A percentile compares a stretch with the other conserved stretches of the same genome.
Conservation (phyloP, 2,797 vertebrate species). For the Adrianichthys oophorus region DNA sequence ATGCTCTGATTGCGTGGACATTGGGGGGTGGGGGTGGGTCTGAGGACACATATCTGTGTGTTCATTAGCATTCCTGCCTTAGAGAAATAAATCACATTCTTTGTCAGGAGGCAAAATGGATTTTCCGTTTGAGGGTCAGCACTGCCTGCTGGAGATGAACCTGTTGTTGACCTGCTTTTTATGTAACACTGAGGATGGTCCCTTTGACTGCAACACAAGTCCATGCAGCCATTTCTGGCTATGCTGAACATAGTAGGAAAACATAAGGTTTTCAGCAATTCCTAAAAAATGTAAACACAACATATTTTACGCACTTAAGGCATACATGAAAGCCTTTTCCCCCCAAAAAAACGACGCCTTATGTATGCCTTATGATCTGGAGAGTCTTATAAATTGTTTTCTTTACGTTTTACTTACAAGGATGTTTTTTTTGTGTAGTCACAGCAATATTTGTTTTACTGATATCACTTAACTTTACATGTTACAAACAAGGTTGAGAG, state of each 20-base stretch:
- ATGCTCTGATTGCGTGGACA: slow-evolving; percentile 22
- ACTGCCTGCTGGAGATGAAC: slow-evolving; percentile 20
- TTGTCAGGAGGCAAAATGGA: slow-evolving; percentile 36
- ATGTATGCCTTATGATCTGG: too few species aligned
- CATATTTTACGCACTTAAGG: too few species aligned
- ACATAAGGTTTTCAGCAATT: neutral
- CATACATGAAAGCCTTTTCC: too few species aligned
- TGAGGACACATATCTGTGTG: slow-evolving; percentile 47
- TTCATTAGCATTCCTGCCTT: slow-evolving; percentile 63
- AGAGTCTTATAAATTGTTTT: too few species aligned
- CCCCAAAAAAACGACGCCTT: too few species aligned
- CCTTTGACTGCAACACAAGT: neutral
- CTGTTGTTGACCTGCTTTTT: slow-evolving; percentile 22
- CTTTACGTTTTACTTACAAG: too few species aligned
- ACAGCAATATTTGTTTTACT: too few species aligned
- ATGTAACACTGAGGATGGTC: slow-evolving; percentile 25
- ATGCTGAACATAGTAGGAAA: neutral
- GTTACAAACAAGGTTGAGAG: too few species aligned
- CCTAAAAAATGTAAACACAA: too few species aligned
- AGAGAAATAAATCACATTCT: slow-evolving; percentile 71
- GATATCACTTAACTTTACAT: too few species aligned
- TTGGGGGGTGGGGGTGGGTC: neutral
- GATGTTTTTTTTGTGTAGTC: too few species aligned
- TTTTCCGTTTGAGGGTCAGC: slow-evolving; percentile 54
- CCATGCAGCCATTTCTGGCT: neutral